Base-by-base conservation (phyloP, 1,140 invertebrate species). In the Bombus fervidus region DNA sequence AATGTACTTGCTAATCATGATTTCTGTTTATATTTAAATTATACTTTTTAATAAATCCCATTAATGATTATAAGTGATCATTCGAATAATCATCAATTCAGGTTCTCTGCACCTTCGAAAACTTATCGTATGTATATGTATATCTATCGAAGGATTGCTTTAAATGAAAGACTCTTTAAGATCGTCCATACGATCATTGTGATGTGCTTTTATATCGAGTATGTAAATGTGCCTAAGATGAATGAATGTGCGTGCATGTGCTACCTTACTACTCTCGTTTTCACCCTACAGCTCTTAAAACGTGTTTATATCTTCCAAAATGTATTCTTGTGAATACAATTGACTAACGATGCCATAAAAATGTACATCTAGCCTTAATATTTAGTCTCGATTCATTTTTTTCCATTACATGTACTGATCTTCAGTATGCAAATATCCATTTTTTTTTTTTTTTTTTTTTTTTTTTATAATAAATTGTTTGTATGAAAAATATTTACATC, bases 221-320 rank as follows among this genome's bases (percentile, higher is more conserved):
- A 90, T 92, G 91, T 92, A 90, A 89, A 86, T 93, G 92, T 93
- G 92, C 91, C 92, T 93, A 91, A 92, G 89, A 92, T 80, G 87
- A 87, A 93, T 92, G 86, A 89, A 89, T 92, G 91, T 88, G 91
- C 78, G 84, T 90, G 85, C 41, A 87, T 86, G 87, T 89, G 79
- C 71, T 72, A 80, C 77, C 57, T 78, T 41, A 62, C n/a, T 34
- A 53, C 39, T 72, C 57, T 64, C 68, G 31, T 80, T 85, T 85
- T 80, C 76, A 80, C 68, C 68, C 47, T 41, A 9, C 34, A 64
- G 37, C 76, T 80, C 68, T 85, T 80, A 41, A 73, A 68, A 59
- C 6, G 1, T 25, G 9, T 59, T 59, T 39, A 64, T 34, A 72
- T 84, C 66, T 79, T 79, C 53, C 66, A 71, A 25, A 71, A 47